Evolutionary conservation across 2,888 invertebrate species (phyloP).

Genomic region (Nymphalis c-album): DNA sequence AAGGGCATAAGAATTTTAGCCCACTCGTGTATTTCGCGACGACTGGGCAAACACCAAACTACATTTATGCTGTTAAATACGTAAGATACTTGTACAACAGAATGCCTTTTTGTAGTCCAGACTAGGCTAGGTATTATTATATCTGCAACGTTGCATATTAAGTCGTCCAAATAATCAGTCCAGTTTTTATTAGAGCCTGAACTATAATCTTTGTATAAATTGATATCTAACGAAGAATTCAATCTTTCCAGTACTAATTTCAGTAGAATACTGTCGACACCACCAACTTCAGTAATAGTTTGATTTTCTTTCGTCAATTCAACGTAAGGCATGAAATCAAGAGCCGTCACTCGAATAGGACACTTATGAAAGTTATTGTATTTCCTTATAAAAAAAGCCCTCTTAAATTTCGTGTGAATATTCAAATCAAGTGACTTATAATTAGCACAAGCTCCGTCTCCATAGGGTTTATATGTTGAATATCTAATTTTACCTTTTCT

Average conservation of each 20-base stretch:
- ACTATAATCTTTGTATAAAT: slow-evolving; percentile 39
- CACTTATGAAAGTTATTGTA: slow-evolving; percentile 57
- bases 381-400: slow-evolving; percentile 52
- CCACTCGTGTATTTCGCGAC: slow-evolving; percentile 51
- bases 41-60: slow-evolving; percentile 56
- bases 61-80: slow-evolving; percentile 45
- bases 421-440: slow-evolving; percentile 46
- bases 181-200: slow-evolving; percentile 42
- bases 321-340: slow-evolving; percentile 47
- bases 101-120: slow-evolving; percentile 42
- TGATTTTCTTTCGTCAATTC: slow-evolving; percentile 42
- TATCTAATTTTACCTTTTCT: slow-evolving; percentile 40
- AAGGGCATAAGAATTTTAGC: slow-evolving; percentile 54
- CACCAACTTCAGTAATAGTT: slow-evolving; percentile 44
- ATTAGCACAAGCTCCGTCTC: slow-evolving; percentile 49
- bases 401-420: slow-evolving; percentile 17
- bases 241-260: slow-evolving; percentile 45
- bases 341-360: slow-evolving; percentile 47
- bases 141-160: slow-evolving; percentile 50
- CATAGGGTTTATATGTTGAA: slow-evolving; percentile 57
- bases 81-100: slow-evolving; percentile 47
- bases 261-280: slow-evolving; percentile 51
- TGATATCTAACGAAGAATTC: slow-evolving; percentile 47
- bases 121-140: slow-evolving; percentile 48
- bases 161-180: slow-evolving; percentile 47